Evolutionary conservation across 2,113 vertebrate species (phyloP).

Genomic region (Nanger granti): DNA sequence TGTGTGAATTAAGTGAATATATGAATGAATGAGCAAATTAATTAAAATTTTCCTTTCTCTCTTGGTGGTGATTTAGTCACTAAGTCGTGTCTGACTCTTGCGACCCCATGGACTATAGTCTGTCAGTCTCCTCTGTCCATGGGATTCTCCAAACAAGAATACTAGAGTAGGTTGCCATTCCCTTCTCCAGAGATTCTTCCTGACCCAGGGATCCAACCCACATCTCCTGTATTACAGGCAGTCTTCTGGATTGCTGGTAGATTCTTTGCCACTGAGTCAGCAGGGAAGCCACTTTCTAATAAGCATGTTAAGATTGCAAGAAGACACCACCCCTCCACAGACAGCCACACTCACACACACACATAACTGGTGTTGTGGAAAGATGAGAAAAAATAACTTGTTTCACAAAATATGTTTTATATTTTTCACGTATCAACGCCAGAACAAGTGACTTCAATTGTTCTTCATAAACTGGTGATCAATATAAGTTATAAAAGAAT

Average conservation of each 20-base stretch:
- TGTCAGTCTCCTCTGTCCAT: background rate
- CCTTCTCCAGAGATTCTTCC: background rate
- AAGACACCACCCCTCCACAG: background rate
- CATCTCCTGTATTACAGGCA: background rate
- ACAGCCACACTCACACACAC: fast-evolving
- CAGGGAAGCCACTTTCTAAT: background rate
- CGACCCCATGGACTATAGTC: background rate
- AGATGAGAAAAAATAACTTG: background rate
- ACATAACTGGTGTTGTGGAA: background rate
- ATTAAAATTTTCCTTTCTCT: background rate
- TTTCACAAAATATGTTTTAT: background rate
- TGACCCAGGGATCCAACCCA: background rate
- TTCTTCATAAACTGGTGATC: background rate
- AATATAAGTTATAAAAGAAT: background rate
- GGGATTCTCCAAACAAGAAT: background rate
- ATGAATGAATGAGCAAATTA: background rate
- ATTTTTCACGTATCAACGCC: background rate
- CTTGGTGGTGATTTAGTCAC: background rate
- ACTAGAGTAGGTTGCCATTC: background rate
- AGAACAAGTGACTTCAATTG: background rate
- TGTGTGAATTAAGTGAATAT: background rate
- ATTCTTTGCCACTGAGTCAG: background rate
- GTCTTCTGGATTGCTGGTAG: background rate
- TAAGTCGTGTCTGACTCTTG: background rate
- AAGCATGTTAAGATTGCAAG: background rate